Conservation (phyloP, 2,113 vertebrate genomes). For the Brachyhypopomus occidentalis region DNA sequence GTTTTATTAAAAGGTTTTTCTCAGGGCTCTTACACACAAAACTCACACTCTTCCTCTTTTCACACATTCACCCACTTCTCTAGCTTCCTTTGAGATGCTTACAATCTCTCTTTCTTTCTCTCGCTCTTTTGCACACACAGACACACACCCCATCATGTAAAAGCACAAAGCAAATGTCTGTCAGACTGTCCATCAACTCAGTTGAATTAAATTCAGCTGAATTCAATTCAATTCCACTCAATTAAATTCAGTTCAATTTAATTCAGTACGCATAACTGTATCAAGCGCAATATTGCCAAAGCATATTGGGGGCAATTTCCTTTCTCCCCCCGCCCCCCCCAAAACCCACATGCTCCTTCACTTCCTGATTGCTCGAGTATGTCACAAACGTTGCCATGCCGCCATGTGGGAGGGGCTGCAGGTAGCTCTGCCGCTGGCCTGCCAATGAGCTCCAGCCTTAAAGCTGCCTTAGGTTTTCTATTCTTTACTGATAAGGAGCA, state of each 20-base stretch:
- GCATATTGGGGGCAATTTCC: too few species aligned
- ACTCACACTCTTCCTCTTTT: not conserved
- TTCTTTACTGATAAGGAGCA: constrained; percentile 51
- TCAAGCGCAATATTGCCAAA: too few species aligned
- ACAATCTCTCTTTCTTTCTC: too few species aligned
- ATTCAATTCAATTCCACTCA: too few species aligned
- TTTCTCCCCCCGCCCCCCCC: too few species aligned
- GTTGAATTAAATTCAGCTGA: too few species aligned
- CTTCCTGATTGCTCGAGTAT: constrained; percentile 8
- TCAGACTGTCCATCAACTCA: too few species aligned
- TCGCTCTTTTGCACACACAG: too few species aligned
- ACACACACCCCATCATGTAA: not conserved
- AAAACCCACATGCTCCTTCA: not conserved
- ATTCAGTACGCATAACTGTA: too few species aligned
- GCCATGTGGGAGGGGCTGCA: constrained; percentile 35
- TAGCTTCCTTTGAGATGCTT: too few species aligned
- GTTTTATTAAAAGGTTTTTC: constrained; percentile 15
- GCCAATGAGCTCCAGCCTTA: constrained; percentile 48
- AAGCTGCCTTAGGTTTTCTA: constrained; percentile 36
- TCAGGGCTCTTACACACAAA: not conserved
- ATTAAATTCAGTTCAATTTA: too few species aligned
- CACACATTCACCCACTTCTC: not conserved
- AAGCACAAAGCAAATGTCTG: too few species aligned
- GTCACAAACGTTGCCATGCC: not conserved
- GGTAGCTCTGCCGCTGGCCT: constrained; percentile 28